Conservation (phyloP, 2,888 invertebrate species). For the Chloromyia formosa region DNA sequence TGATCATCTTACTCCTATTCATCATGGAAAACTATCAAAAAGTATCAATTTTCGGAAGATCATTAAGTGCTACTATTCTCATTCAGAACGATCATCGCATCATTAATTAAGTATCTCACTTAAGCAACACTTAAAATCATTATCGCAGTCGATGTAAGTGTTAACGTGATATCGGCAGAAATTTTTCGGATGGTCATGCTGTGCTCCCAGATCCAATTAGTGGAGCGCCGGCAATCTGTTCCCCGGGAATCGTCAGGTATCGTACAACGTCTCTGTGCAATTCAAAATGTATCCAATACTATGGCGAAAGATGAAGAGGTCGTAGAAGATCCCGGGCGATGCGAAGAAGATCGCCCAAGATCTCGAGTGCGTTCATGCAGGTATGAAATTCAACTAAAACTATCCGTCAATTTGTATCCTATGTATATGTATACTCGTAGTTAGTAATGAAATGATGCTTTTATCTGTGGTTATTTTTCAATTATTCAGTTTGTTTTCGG, state of each 20-base stretch:
- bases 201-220: constrained; percentile 47
- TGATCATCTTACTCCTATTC: background rate
- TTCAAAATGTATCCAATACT: constrained; percentile 45
- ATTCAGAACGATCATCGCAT: constrained; percentile 13
- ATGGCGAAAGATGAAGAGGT: background rate
- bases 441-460: no score
- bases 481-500: no score
- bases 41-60: constrained; percentile 23
- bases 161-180: background rate
- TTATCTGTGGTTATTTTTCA: no score
- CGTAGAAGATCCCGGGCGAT: background rate
- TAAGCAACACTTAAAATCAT: constrained; percentile 14
- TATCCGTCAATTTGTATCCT: no score
- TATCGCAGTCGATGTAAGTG: background rate
- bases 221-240: constrained; percentile 43
- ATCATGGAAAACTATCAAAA: background rate
- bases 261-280: constrained; percentile 45
- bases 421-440: no score
- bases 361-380: constrained; percentile 18
- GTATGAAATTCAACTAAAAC: background rate
- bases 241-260: constrained; percentile 35
- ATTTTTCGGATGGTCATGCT: constrained; percentile 45
- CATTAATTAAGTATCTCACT: constrained; percentile 20
- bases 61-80: background rate
- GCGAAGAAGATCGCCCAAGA: background rate